Evolutionary conservation across 2,888 invertebrate genomes (phyloP), one percentile per base, ranked within the genome.

Genomic region (Drosophila koepferae): DNA sequence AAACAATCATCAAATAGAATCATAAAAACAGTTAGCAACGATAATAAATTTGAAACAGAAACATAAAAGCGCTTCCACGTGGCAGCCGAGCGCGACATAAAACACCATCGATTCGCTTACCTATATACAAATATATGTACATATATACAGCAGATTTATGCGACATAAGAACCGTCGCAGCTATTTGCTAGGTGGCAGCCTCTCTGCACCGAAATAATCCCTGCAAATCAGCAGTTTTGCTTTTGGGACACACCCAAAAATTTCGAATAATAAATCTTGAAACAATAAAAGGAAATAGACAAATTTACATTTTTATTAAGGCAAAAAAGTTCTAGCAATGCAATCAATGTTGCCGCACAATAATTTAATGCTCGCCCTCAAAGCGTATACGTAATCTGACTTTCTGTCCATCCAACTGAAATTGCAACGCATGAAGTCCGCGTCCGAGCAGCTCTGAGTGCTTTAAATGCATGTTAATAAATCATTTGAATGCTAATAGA

Each of bases 1-100:
- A 89, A 89, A 89, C 77, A 86, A 89, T 89, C 80, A 89, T 86
- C 86, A 84, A 87, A 89, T 87, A 80, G 77, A 86, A 82, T 81
- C 89, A 89, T 86, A 86, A 86, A 86, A 86, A 87, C 86, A 89
- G 86, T 87, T 86, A 89, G 89, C 78, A 72, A 63, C 78, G 82
- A 87, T 84, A 77, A 86, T 86, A 86, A 87, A 89, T 89, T 89
- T 75, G 68, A 71, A 80, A 83, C 80, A 89, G 72, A 76, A 71
- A 63, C 74, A 86, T 84, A 86, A 89, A 83, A 86, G 76, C 62
- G 66, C 53, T 62, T 66, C 75, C 80, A 81, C 78, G 75, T 78
- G 89, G 75, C 66, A 72, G 46, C 46, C 66, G 64, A 75, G 82
- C 71, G 82, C 74, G 72, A 80, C 86, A 85, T 86, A 83, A 86